Conservation (phyloP, 2,113 vertebrate species). For the Casuarius casuarius region DNA sequence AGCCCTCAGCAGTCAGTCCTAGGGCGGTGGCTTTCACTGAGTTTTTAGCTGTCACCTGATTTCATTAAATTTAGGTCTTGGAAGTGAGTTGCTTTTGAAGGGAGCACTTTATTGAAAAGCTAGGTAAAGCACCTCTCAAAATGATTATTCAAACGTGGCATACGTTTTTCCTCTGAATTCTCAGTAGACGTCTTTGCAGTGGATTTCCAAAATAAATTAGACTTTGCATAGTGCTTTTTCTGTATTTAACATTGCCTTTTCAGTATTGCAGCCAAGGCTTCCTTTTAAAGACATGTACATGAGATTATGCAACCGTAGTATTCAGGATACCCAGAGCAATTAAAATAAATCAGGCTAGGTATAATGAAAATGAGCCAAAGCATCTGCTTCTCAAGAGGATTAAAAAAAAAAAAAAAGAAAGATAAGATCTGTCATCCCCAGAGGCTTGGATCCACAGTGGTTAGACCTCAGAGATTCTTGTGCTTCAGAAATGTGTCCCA, state of each 20-base stretch:
- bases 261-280: constrained; percentile 48
- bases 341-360: constrained; percentile 74
- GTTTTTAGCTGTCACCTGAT: not conserved
- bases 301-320: constrained; percentile 67
- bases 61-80: not conserved
- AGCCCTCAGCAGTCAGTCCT: rapidly evolving
- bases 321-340: constrained; percentile 64
- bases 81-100: not conserved
- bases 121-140: constrained; percentile 41
- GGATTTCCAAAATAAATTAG: constrained; percentile 60
- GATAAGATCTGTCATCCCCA: not conserved
- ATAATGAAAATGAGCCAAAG: constrained; percentile 70
- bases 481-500: not conserved
- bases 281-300: constrained; percentile 67
- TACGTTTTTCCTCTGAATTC: constrained; percentile 49
- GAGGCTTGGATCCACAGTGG: not conserved
- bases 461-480: constrained; percentile 29
- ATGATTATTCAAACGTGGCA: constrained; percentile 40
- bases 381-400: constrained; percentile 71
- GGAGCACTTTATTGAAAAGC: not conserved
- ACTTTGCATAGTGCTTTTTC: constrained; percentile 55
- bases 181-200: constrained; percentile 41
- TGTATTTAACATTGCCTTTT: constrained; percentile 54
- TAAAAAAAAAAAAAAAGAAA: not conserved
- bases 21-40: not conserved